Base-by-base conservation (phyloP, 1,140 invertebrate genomes). In the Cyclargus thomasi region DNA sequence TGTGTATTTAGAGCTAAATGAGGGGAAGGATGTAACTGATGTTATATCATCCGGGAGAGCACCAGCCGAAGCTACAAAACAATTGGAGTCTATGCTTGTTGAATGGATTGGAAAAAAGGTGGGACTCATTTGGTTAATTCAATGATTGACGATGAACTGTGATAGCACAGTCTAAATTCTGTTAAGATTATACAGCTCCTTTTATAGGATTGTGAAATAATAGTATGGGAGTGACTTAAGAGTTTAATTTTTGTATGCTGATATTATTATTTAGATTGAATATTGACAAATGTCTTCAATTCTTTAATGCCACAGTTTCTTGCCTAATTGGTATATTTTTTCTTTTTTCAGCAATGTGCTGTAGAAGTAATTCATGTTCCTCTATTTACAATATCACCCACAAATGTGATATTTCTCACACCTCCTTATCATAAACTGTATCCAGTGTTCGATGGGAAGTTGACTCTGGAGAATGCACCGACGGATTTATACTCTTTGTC, bases 301-400 rank as follows among this genome's bases (percentile, higher is more conserved):
- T n/a, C n/a, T n/a, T n/a, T n/a, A n/a, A n/a, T n/a, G n/a, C n/a
- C 23, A 23, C 23, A 23, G 5, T 8, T 29, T 29, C 29, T 29
- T 29, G 29, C 0, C 29, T 29, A 29, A 29, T 29, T 29, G 8
- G 29, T 8, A 29, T 29, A 29, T 47, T 14, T 36, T 69, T 74
- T 63, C 69, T 75, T 90, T 75, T 90, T 91, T 66, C 76, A 94
- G 93, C 85, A 90, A 79, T 83, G 91, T 76, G 88, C 90, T 62
- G 92, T 93, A 8, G 92, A 93, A 79, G 89, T 95, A 39, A 88
- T 93, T 16, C 93, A 93, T 73, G 85, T 93, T 64, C 94, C 94
- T 55, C 86, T 95, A 53, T 94, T 94, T 67, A 82, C 92, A 22
- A 92, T 92, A 20, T 79, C 90, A 62, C 83, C 94, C 29, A 92